phyloP scores from a whole-genome alignment of 2,113 vertebrate genomes.

The Calidris pygmaea region DNA sequence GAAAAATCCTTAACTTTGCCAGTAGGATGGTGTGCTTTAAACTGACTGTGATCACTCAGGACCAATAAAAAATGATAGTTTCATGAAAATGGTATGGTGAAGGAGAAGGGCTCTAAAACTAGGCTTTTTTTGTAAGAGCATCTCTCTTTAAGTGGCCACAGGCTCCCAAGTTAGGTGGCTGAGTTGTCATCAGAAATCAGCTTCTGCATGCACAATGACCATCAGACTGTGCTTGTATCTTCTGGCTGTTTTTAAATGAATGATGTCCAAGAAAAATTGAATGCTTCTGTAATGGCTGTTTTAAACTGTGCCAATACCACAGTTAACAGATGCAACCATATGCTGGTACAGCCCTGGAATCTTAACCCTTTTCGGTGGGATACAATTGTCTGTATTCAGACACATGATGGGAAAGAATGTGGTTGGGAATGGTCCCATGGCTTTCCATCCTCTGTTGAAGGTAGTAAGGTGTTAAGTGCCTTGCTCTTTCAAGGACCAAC shows the following conservation, averaged over 20 bases:
- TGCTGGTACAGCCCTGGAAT: background rate
- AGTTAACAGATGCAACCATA: background rate
- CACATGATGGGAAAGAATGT: accelerated
- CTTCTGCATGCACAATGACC: background rate
- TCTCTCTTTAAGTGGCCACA: background rate
- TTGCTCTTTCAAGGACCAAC: background rate
- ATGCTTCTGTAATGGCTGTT: background rate
- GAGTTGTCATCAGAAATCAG: background rate
- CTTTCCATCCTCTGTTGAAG: background rate
- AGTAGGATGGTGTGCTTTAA: background rate
- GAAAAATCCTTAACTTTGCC: background rate
- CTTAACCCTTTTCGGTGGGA: background rate
- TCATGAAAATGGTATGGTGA: background rate
- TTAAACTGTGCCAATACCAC: background rate
- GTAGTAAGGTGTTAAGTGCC: background rate
- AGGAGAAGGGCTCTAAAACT: background rate
- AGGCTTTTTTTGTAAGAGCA: background rate
- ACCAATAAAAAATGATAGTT: background rate
- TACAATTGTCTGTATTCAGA: background rate
- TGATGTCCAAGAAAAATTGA: background rate
- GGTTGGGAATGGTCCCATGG: accelerated
- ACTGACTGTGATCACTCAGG: accelerated
- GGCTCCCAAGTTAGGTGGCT: background rate
- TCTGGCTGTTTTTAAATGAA: background rate
- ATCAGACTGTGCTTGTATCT: background rate